These are phyloP conservation scores for Macrosteles quadrilineatus DNA, from an alignment of 1,140 invertebrate species.

Conservation along the genomic window DNA sequence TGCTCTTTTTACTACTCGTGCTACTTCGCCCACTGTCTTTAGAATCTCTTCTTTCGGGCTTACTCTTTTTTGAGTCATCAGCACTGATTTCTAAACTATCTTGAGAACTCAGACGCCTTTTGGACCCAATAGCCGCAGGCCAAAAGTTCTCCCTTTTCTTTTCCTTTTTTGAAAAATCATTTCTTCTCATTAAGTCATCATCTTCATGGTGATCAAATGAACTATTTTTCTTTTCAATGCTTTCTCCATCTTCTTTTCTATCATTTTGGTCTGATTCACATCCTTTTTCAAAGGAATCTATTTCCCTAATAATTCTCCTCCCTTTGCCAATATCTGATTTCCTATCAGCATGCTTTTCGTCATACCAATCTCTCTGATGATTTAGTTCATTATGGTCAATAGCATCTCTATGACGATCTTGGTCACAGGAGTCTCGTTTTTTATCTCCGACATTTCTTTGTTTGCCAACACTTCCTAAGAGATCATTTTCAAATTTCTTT, in stretches of 20 bases:
- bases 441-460: constrained; percentile 8
- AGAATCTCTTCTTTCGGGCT: constrained; percentile 67
- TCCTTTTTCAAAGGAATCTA: not conserved
- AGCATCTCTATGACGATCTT: too few relatives aligned
- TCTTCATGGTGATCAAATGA: constrained; percentile 32
- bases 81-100: constrained; percentile 63
- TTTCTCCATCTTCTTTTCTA: constrained; percentile 35
- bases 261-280: constrained; percentile 22
- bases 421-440: constrained; percentile 2
- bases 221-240: constrained; percentile 31
- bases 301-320: not conserved
- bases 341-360: not conserved
- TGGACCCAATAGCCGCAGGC: constrained; percentile 62
- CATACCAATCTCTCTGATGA: constrained; percentile 13
- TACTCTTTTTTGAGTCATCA: constrained; percentile 72
- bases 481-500: constrained; percentile 30
- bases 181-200: constrained; percentile 43
- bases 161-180: constrained; percentile 50
- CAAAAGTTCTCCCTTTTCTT: constrained; percentile 48
- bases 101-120: constrained; percentile 75
- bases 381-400: constrained; percentile 8
- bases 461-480: not conserved
- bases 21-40: constrained; percentile 59
- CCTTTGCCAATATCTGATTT: not conserved
- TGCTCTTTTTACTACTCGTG: constrained; percentile 42